These are phyloP conservation scores for Lithophane leautieri DNA, from an alignment of 2,888 invertebrate species.

Conservation along the genomic window DNA sequence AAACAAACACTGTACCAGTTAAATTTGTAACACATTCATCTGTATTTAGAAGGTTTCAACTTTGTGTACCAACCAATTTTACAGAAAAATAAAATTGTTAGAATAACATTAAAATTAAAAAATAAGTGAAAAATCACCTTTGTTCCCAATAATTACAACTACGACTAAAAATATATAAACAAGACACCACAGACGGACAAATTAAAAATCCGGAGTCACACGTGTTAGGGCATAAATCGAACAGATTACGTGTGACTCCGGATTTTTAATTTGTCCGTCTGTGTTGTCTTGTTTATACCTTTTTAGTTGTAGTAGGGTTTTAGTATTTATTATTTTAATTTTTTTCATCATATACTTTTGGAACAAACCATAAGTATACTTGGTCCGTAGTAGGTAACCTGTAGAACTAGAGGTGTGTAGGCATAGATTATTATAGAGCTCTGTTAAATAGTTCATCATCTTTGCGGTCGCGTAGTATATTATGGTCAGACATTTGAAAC, in stretches of 20 bases:
- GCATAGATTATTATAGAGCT: too few species aligned
- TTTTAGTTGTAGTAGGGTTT: too few species aligned
- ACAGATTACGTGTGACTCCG: too few species aligned
- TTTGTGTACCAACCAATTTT: not conserved
- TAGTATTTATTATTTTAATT: too few species aligned
- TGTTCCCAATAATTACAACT: too few species aligned
- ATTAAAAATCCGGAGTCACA: too few species aligned
- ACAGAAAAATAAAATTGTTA: not conserved
- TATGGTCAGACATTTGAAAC: conserved; percentile 3
- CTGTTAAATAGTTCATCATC: conserved; percentile 5
- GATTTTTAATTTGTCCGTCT: too few species aligned
- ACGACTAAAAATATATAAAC: too few species aligned
- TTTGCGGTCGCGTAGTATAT: conserved; percentile 17
- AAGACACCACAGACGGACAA: too few species aligned
- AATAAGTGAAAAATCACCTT: not conserved
- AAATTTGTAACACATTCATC: not conserved
- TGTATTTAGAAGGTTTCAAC: not conserved
- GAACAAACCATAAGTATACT: not conserved
- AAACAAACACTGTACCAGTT: not conserved
- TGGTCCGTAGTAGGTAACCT: not conserved
- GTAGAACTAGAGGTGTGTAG: not conserved
- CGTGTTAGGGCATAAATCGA: too few species aligned
- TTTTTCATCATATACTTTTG: too few species aligned
- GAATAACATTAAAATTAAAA: not conserved
- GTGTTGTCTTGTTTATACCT: too few species aligned